These are phyloP conservation scores for Corvus moneduloides DNA, from an alignment of 2,113 vertebrate species.

Conservation along the genomic window DNA sequence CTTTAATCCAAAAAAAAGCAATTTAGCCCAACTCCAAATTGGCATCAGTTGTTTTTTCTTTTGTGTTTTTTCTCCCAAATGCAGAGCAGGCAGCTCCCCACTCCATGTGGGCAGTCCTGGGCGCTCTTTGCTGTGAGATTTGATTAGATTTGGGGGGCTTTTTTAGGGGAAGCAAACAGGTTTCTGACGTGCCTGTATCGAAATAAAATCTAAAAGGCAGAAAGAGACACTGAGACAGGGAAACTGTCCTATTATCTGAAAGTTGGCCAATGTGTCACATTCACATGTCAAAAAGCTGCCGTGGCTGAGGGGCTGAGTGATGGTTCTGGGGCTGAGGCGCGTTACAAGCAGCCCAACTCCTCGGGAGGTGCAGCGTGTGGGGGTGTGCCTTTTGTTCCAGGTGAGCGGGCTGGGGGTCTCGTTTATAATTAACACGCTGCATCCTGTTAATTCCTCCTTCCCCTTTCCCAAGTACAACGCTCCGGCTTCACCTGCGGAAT, in stretches of 20 bases:
- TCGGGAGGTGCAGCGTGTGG: background rate
- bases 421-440: conserved; percentile 62
- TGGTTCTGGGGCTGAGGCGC: conserved; percentile 28
- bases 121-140: background rate
- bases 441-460: conserved; percentile 47
- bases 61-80: background rate
- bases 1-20: background rate
- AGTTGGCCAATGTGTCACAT: conserved; percentile 69
- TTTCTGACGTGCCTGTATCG: conserved; percentile 43
- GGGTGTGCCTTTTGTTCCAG: conserved; percentile 34
- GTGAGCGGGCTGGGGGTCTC: background rate
- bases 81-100: background rate
- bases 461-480: conserved; percentile 81
- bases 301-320: conserved; percentile 43
- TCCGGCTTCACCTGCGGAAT: conserved; percentile 84
- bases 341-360: background rate
- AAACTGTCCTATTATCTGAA: conserved; percentile 55
- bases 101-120: background rate
- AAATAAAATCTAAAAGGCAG: conserved; percentile 56
- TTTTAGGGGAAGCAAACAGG: conserved; percentile 31
- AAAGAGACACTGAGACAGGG: conserved; percentile 32
- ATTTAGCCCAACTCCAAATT: background rate
- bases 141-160: background rate
- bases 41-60: background rate
- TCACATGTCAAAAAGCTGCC: conserved; percentile 48